phyloP scores from a whole-genome alignment of 2,888 invertebrate genomes.

The Lithophane ornitopus region DNA sequence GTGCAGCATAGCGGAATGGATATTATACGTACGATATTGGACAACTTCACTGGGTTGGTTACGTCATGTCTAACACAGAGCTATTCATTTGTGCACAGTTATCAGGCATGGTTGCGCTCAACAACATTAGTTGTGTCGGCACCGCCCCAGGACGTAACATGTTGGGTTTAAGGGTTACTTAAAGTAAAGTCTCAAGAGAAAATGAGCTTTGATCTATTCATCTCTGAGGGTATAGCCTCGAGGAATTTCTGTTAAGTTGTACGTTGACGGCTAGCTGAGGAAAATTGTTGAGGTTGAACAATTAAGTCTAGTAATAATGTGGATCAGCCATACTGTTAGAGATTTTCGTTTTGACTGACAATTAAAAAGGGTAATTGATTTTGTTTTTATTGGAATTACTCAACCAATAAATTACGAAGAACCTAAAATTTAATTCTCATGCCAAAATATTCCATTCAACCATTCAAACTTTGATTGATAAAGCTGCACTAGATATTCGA shows the following conservation, averaged over 20 bases:
- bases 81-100: constrained; percentile 65
- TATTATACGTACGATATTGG: constrained; percentile 61
- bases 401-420: neutral
- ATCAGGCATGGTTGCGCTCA: constrained; percentile 55
- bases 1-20: constrained; percentile 52
- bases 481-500: constrained; percentile 22
- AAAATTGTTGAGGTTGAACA: neutral
- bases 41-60: constrained; percentile 60
- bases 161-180: constrained; percentile 59
- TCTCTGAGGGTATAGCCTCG: constrained; percentile 37
- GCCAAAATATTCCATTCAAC: neutral
- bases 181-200: constrained; percentile 51
- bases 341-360: neutral
- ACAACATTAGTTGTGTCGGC: constrained; percentile 58
- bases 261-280: constrained; percentile 3
- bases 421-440: neutral
- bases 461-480: constrained; percentile 11
- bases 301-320: neutral
- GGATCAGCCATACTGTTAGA: neutral
- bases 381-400: neutral
- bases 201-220: constrained; percentile 58
- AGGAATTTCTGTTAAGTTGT: constrained; percentile 47
- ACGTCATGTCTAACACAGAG: constrained; percentile 59
- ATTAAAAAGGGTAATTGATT: neutral
- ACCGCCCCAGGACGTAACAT: constrained; percentile 54